These are phyloP conservation scores for Trissonchulus latispiculum DNA, from an alignment of 2,888 invertebrate genomes.

Conservation along the genomic window DNA sequence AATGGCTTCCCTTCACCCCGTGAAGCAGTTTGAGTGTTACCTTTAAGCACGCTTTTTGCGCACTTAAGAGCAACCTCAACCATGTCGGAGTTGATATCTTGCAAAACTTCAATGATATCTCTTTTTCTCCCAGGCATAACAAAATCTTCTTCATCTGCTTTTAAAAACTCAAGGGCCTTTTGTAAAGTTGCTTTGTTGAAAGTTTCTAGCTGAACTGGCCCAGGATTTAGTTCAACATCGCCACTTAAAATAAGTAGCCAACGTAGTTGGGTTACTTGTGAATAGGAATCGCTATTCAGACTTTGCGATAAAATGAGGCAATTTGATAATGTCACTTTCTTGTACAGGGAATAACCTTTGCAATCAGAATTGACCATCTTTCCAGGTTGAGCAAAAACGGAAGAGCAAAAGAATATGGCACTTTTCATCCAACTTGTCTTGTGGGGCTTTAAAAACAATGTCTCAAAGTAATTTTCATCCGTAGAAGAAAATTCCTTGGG, in stretches of 20 bases:
- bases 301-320: too few relatives aligned
- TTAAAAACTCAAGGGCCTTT: not conserved
- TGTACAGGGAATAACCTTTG: too few relatives aligned
- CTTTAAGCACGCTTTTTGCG: not conserved
- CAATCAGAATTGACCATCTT: too few relatives aligned
- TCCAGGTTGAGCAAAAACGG: too few relatives aligned
- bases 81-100: not conserved
- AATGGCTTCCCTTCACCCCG: not conserved
- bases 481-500: too few relatives aligned
- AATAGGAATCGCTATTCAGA: not conserved
- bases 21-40: too few relatives aligned
- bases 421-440: too few relatives aligned
- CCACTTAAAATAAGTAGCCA: not conserved
- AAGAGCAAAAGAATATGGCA: too few relatives aligned
- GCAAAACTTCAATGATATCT: not conserved
- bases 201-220: not conserved
- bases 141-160: not conserved
- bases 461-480: too few relatives aligned
- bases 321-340: too few relatives aligned
- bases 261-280: not conserved
- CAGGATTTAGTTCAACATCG: not conserved
- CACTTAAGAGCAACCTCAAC: not conserved
- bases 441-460: too few relatives aligned
- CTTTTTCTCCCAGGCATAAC: not conserved
- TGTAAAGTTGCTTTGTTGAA: not conserved